Percentiles rank a stretch among this genome's conserved stretches.
phyloP scores from a whole-genome alignment of 2,113 vertebrate species.

The Vulpes vulpes region DNA sequence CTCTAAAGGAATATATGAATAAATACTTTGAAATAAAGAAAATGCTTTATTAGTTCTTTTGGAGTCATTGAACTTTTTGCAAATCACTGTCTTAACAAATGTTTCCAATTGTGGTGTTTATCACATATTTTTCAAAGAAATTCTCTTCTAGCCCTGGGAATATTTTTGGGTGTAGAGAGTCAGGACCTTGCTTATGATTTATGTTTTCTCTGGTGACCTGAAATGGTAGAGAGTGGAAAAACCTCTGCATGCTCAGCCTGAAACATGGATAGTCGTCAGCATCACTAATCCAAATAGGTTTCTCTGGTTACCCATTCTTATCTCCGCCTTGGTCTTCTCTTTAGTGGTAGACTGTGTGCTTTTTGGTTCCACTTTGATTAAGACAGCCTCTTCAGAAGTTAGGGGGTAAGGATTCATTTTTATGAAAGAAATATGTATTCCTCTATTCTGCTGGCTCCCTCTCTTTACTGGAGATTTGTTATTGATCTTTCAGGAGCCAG shows the following conservation, averaged over 20 bases:
- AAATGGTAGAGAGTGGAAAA: not conserved
- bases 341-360: not conserved
- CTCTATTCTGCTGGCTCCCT: not conserved
- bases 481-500: conserved; percentile 89
- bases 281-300: rapidly evolving
- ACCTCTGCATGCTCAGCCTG: not conserved
- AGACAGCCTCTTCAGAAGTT: not conserved
- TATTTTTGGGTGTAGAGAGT: not conserved
- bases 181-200: not conserved
- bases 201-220: not conserved
- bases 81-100: not conserved
- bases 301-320: not conserved
- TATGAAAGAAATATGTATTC: not conserved
- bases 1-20: not conserved
- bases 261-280: not conserved
- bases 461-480: not conserved
- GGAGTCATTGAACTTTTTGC: not conserved
- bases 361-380: not conserved
- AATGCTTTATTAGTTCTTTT: not conserved
- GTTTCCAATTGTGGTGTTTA: not conserved
- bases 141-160: not conserved
- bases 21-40: conserved; percentile 33
- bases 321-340: not conserved
- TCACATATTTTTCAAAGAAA: not conserved
- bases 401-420: not conserved